These are phyloP conservation scores for Parapsyche elsis DNA, from an alignment of 1,140 invertebrate species.

Conservation along the genomic window DNA sequence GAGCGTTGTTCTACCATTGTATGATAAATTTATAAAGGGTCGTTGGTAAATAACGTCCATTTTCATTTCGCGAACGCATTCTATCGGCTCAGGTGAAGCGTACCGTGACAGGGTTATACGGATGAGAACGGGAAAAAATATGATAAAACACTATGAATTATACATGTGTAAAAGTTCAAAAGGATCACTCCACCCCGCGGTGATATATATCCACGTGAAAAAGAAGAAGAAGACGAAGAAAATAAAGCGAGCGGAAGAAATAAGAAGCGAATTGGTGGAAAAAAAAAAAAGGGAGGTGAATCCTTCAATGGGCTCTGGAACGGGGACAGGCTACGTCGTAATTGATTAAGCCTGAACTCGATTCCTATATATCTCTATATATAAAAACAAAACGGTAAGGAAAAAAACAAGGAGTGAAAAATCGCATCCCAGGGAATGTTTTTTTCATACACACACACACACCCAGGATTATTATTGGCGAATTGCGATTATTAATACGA, in stretches of 20 bases:
- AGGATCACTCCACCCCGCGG: slow-evolving; percentile 7
- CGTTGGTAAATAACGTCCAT: no score
- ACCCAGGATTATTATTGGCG: background rate
- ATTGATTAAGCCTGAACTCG: slow-evolving; percentile 48
- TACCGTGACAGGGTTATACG: background rate
- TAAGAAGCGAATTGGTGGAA: slow-evolving; percentile 42
- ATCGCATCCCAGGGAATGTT: background rate
- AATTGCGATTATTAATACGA: background rate
- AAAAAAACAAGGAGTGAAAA: no score
- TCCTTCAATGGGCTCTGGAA: slow-evolving; percentile 43
- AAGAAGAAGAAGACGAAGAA: slow-evolving; percentile 35
- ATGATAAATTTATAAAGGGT: no score
- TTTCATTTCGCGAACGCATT: no score
- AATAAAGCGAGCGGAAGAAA: slow-evolving; percentile 43
- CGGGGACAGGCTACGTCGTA: slow-evolving; percentile 43
- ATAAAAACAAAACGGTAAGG: background rate
- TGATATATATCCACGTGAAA: slow-evolving; percentile 25
- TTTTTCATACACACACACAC: background rate
- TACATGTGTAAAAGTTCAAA: slow-evolving; percentile 39
- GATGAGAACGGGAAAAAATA: slow-evolving; percentile 14
- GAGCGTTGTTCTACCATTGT: no score
- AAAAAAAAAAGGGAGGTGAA: slow-evolving; percentile 25
- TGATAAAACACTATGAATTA: slow-evolving; percentile 35
- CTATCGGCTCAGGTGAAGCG: background rate
- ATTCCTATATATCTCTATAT: background rate